Conservation (phyloP, 1,140 invertebrate genomes). For the Homarus americanus region DNA sequence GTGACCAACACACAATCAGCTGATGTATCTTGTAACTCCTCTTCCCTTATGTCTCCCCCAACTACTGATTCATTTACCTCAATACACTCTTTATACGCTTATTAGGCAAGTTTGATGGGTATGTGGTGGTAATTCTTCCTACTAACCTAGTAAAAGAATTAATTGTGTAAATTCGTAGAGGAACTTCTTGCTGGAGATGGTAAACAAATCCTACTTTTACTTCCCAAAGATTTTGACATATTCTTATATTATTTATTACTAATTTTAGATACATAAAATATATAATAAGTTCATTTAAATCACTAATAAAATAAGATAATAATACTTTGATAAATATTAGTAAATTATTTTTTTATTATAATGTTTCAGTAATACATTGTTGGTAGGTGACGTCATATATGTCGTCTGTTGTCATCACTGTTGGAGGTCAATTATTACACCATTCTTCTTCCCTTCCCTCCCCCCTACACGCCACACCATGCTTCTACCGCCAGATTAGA, state of each 20-base stretch:
- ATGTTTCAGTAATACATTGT: background rate
- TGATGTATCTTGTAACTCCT: background rate
- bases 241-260: background rate
- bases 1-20: background rate
- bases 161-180: background rate
- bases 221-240: background rate
- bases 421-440: background rate
- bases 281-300: background rate
- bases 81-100: background rate
- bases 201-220: background rate
- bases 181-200: background rate
- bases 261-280: background rate
- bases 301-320: too few relatives aligned
- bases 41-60: background rate
- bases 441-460: too few relatives aligned
- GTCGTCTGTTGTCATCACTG: constrained; percentile 28
- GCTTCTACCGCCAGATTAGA: background rate
- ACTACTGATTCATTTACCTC: background rate
- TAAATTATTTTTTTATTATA: background rate
- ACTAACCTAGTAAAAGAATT: background rate
- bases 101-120: background rate
- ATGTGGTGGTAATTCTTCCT: background rate
- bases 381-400: constrained; percentile 16
- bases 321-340: background rate
- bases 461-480: constrained; percentile 15